Evolutionary conservation across 2,888 invertebrate genomes (phyloP).

Genomic region (Barypeithes pellucidus): DNA sequence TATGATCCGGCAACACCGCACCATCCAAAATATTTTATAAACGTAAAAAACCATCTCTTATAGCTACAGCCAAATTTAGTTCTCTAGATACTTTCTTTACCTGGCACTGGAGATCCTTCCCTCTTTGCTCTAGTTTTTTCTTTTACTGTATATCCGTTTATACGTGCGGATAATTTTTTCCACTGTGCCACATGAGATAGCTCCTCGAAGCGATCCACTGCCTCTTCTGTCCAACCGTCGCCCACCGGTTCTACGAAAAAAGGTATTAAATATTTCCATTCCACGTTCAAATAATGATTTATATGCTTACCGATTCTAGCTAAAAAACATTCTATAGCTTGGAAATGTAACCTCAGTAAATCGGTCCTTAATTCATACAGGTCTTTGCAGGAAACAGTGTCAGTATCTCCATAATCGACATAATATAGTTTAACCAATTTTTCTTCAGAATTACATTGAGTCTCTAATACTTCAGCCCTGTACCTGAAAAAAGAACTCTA

Average conservation of each 20-base stretch:
- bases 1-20: no score
- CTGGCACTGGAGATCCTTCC: conserved; percentile 83
- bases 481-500: conserved; percentile 64
- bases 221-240: conserved; percentile 77
- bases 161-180: conserved; percentile 84
- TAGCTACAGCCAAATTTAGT: no score
- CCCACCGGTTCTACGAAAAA: conserved; percentile 66
- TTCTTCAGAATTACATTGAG: conserved; percentile 76
- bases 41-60: no score
- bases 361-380: conserved; percentile 85
- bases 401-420: conserved; percentile 91
- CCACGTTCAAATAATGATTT: not conserved
- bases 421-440: conserved; percentile 83
- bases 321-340: conserved; percentile 92
- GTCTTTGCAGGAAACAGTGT: conserved; percentile 78
- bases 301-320: conserved; percentile 76
- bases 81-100: no score
- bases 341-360: conserved; percentile 81
- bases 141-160: conserved; percentile 81
- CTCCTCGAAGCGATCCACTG: conserved; percentile 80
- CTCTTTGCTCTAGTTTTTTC: conserved; percentile 71
- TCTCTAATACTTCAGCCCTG: conserved; percentile 78
- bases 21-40: no score
- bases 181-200: conserved; percentile 84
- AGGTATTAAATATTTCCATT: conserved; percentile 1